These are phyloP conservation scores for Petroica traversi DNA, from an alignment of 2,113 vertebrate species.

Conservation along the genomic window DNA sequence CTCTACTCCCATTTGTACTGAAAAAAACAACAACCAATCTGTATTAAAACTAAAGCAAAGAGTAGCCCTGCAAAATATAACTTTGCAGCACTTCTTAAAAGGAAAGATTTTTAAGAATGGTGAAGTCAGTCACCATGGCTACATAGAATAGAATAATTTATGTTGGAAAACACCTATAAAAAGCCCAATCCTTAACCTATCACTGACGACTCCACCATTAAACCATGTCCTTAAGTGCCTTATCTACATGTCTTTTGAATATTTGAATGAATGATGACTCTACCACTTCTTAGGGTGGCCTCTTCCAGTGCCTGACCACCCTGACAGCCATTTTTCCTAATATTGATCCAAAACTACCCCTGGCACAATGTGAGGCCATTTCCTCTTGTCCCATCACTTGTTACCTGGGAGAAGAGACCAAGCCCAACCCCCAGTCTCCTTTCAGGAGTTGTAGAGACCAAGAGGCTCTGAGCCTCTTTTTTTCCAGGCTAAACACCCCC, in stretches of 20 bases:
- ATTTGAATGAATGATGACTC: neutral
- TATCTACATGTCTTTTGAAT: neutral
- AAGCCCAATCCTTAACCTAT: neutral
- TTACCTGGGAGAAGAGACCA: neutral
- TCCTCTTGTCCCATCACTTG: neutral
- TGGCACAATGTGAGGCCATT: neutral
- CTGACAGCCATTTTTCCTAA: neutral
- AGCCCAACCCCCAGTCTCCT: neutral
- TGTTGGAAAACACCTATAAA: neutral
- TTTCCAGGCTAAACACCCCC: neutral
- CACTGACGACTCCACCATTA: neutral
- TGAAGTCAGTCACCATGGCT: neutral
- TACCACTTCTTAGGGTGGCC: neutral
- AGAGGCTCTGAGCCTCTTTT: neutral
- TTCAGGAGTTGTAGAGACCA: neutral
- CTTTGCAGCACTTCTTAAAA: neutral
- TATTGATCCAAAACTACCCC: neutral
- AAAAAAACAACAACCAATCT: neutral
- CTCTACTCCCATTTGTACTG: neutral
- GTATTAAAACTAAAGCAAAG: neutral
- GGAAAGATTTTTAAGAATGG: neutral
- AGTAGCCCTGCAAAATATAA: neutral
- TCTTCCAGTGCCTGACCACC: neutral
- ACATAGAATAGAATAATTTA: neutral
- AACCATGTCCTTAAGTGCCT: neutral